These are phyloP conservation scores for Microplitis deprimator DNA, from an alignment of 2,888 invertebrate species.

Conservation along the genomic window DNA sequence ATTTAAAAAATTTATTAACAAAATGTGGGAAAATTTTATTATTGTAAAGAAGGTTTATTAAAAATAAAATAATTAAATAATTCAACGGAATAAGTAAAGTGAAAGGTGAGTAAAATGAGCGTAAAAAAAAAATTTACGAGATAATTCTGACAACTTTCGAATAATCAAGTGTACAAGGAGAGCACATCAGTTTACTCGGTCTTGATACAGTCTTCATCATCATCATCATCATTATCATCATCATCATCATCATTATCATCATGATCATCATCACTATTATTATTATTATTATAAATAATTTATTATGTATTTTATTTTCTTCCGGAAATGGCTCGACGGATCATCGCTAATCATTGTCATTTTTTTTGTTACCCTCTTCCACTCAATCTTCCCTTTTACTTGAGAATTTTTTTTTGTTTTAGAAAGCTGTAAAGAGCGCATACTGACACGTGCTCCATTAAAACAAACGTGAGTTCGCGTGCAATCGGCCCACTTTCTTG, in stretches of 20 bases:
- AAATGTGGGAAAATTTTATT: no score
- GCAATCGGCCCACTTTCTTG: conserved; percentile 64
- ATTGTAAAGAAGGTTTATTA: no score
- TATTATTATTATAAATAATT: not conserved
- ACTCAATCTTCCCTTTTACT: conserved; percentile 24
- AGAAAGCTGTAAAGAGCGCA: conserved; percentile 52
- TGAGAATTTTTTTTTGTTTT: conserved; percentile 48
- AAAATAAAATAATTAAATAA: not conserved
- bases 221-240: not conserved
- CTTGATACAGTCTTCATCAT: not conserved
- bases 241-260: not conserved
- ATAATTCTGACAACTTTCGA: conserved; percentile 1
- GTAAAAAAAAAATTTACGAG: not conserved
- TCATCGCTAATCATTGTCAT: conserved; percentile 9
- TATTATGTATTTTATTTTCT: not conserved
- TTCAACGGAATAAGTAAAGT: not conserved
- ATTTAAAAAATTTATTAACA: no score
- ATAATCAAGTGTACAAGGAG: conserved; percentile 8
- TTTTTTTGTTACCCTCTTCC: conserved; percentile 31
- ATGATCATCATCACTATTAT: not conserved
- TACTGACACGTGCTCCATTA: conserved; percentile 51
- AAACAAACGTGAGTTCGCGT: conserved; percentile 50
- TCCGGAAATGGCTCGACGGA: not conserved
- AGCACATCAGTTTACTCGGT: not conserved
- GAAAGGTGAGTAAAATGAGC: not conserved